Percentiles rank a stretch among this genome's conserved stretches.
These are phyloP conservation scores for Hipparchia semele DNA, from an alignment of 2,888 invertebrate species.

Conservation along the genomic window DNA sequence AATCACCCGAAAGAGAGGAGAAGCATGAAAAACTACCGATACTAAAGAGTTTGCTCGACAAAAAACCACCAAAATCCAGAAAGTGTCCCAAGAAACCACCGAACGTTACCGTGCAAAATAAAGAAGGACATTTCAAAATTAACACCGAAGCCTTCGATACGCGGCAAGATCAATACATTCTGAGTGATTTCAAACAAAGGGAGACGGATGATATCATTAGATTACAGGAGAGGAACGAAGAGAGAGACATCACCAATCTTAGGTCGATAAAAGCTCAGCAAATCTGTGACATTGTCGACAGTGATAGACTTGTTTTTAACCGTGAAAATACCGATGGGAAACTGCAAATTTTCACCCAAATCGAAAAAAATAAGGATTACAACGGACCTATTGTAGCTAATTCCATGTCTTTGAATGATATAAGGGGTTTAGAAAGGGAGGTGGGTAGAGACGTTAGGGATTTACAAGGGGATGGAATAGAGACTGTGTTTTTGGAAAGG, in stretches of 20 bases:
- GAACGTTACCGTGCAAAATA: constrained; percentile 60
- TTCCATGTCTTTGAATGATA: constrained; percentile 52
- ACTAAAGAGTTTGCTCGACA: constrained; percentile 45
- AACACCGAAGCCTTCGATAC: constrained; percentile 56
- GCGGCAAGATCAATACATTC: constrained; percentile 53
- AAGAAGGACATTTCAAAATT: constrained; percentile 52
- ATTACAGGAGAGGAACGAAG: constrained; percentile 44
- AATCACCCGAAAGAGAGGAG: constrained; percentile 34
- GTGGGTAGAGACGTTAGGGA: constrained; percentile 53
- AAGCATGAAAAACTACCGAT: constrained; percentile 36
- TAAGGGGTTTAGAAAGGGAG: constrained; percentile 59
- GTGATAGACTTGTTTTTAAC: constrained; percentile 47
- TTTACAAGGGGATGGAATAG: constrained; percentile 57
- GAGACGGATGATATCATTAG: constrained; percentile 45
- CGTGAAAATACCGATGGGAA: constrained; percentile 67
- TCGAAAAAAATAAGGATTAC: constrained; percentile 60
- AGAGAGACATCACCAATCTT: constrained; percentile 56
- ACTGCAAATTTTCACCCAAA: constrained; percentile 65
- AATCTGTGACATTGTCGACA: constrained; percentile 39
- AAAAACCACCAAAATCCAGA: constrained; percentile 47
- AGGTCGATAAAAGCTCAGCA: constrained; percentile 52
- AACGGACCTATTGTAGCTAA: constrained; percentile 48
- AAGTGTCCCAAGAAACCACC: constrained; percentile 57
- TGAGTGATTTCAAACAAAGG: constrained; percentile 52
- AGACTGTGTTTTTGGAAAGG: constrained; percentile 65